Percentiles rank a stretch among this genome's conserved stretches.
Evolutionary conservation across 2,797 vertebrate genomes (phyloP).

Genomic region (Lepidocolaptes lacrymiger): DNA sequence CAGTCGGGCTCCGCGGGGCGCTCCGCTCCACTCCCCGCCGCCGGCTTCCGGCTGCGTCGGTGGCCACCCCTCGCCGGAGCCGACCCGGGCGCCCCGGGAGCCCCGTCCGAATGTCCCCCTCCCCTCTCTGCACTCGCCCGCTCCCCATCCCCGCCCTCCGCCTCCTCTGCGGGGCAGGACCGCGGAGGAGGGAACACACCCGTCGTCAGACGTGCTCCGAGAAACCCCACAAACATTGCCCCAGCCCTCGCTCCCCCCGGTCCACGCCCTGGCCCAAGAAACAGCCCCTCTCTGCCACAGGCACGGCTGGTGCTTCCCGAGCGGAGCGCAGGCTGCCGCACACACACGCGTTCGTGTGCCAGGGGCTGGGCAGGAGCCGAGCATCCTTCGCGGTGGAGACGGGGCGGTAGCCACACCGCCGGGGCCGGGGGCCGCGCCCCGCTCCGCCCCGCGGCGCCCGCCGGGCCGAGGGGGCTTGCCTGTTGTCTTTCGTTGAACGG

Average conservation of each 20-base stretch:
- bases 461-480: neutral
- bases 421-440: neutral
- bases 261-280: neutral
- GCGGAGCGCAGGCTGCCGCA: neutral
- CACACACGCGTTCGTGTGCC: neutral
- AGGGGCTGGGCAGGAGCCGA: neutral
- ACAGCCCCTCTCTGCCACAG: neutral
- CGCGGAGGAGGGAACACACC: neutral
- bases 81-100: neutral
- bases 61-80: neutral
- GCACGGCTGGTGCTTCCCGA: neutral
- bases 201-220: neutral
- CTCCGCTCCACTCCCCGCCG: neutral
- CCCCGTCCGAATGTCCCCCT: neutral
- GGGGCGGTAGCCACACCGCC: neutral
- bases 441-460: neutral
- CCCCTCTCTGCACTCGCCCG: neutral
- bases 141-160: neutral
- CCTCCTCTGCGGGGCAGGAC: neutral
- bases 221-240: neutral
- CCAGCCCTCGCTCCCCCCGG: neutral
- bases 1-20: neutral
- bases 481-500: neutral
- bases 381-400: neutral
- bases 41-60: neutral